Evolutionary conservation across 2,888 invertebrate species (phyloP).

Genomic region (Rhogogaster chlorosoma): DNA sequence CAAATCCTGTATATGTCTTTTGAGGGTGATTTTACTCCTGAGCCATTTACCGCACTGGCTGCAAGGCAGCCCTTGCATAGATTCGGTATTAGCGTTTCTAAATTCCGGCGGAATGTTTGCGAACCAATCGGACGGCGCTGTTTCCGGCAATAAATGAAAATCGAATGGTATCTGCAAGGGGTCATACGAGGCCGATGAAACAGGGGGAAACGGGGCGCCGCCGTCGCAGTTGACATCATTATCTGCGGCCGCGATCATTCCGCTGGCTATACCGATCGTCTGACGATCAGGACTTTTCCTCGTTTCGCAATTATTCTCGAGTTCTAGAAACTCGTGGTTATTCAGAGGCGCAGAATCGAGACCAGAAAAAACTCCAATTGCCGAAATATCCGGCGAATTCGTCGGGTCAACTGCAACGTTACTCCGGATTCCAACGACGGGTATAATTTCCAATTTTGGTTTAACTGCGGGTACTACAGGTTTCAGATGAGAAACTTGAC

Average conservation of each 20-base stretch:
- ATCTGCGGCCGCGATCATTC: not conserved
- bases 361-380: not conserved
- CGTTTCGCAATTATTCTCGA: not conserved
- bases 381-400: not conserved
- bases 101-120: constrained; percentile 37
- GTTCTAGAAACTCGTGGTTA: not conserved
- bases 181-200: not conserved
- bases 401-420: not conserved
- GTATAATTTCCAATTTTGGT: constrained; percentile 35
- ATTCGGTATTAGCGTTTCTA: constrained; percentile 47
- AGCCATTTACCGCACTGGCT: constrained; percentile 71
- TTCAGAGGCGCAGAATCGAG: not conserved
- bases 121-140: constrained; percentile 45
- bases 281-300: not conserved
- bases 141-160: constrained; percentile 19
- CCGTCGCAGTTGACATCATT: not conserved
- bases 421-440: constrained; percentile 7
- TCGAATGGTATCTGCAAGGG: not conserved
- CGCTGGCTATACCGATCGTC: no score
- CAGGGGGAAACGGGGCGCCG: no score
- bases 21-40: constrained; percentile 69
- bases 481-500: not conserved
- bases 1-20: constrained; percentile 70
- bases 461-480: not conserved
- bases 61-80: constrained; percentile 65